Base-by-base conservation (phyloP, 2,797 vertebrate genomes). In the Enteromius viviparus region DNA sequence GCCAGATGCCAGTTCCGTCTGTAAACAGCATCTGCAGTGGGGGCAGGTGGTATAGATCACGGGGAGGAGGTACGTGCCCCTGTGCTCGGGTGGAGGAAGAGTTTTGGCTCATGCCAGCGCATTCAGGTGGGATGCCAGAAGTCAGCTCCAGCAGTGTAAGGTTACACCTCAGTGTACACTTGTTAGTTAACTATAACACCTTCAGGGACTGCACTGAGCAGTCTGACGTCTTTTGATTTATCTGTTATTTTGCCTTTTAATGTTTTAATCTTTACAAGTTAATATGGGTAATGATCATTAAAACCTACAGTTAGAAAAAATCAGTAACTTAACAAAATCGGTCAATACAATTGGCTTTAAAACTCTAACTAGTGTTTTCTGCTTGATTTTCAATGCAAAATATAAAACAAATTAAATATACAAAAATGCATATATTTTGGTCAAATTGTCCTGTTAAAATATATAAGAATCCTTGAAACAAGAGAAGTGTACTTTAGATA, bases 1-100 rank as follows among this genome's bases (percentile, higher is more conserved):
- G 82, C 51, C 60, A 60, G 62, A 45, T 84, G 78, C 53, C 78
- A 55, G 75, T 62, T 34, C 65, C 15, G n/a, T 29, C 21, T 83
- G 66, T 78, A 76, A 78, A 84, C 78, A 58, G 64, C 72, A 78
- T 78, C 84, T 83, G 84, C 29, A 53, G 32, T 32, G 62, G 72
- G 51, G 65, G 69, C 49, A 15, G 80, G 76, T 74, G 29, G 72
- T 19, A 68, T 42, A 58, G 69, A 74, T 74, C 77, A 66, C 42
- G 17, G 47, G 60, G 15, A 29, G 64, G 64, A 51, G 80, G 70
- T 81, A 51, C 14, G 60, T 81, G 42, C 55, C 79, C 40, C 40
- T 49, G 53, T 34, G 69, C 21, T 14, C 1, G 37, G 62, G 14
- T 66, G 23, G 2, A 0, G 80, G 34, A 42, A 37, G 71, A 8